Base-by-base conservation (phyloP, 2,113 vertebrate genomes). In the Leucoraja erinaceus region DNA sequence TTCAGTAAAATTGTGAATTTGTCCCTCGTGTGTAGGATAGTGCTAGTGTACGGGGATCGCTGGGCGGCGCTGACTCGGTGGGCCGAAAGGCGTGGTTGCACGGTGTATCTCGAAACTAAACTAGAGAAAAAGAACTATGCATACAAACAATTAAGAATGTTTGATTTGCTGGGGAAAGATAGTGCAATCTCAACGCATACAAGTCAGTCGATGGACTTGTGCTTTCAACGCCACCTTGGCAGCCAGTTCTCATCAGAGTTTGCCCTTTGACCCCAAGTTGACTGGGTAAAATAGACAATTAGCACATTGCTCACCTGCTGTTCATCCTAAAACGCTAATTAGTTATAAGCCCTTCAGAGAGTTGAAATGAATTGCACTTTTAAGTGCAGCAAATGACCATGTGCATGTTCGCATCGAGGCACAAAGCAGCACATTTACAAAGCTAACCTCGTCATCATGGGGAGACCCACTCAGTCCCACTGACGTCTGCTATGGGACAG, bases 221-320 rank as follows among this genome's bases (percentile, higher is more conserved):
- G 83, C 59, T 66, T 88, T 88, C 28, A 63, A 88, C 59, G 8
- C 31, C 83, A 63, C 16, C 59, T n/a, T 63, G 25, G 61, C 59
- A 88, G 83, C 12, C 28, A 16, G 28, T 63, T 88, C 59, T 88
- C 83, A 88, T n/a, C 31, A 31, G 56, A 86, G 31, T n/a, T 31
- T 88, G 83, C 28, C 83, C 83, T 63, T 88, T 88, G 83, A 47
- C 59, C 81, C 8, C 61, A n/a, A 86, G 56, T 28, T 61, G 81
- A 66, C 83, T 63, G 83, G 38, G 59, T 63, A 88, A 63, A 33
- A n/a, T 88, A 31, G 83, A 31, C 56, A 86, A n/a, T n/a, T 54
- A 86, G 81, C 59, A 31, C 56, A 61, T 88, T 31, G 31, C 59
- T 86, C 61, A 88, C 59, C 59, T 63, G 83, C n/a, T 88, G n/a